Evolutionary conservation across 2,888 invertebrate genomes (phyloP).

Genomic region (Chesias legatella): DNA sequence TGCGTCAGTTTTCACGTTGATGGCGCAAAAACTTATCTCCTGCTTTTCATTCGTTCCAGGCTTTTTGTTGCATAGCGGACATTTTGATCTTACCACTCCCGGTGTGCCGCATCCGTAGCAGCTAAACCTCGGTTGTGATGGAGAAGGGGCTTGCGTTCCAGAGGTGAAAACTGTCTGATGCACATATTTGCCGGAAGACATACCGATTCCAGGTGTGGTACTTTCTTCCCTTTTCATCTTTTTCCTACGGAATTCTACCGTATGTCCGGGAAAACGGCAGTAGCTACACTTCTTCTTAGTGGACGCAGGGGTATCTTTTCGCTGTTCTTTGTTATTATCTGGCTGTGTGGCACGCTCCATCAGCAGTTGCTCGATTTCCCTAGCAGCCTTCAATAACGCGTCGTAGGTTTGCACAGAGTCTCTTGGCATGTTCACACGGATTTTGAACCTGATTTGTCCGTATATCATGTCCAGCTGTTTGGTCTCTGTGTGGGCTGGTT

Average conservation of each 20-base stretch:
- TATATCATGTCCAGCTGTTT: no score
- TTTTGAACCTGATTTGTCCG: no score
- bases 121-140: conserved; percentile 18
- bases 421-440: no score
- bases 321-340: no score
- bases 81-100: conserved; percentile 17
- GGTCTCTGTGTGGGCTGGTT: no score
- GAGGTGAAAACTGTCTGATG: neutral
- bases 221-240: conserved; percentile 2
- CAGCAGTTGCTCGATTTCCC: no score
- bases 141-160: conserved; percentile 20
- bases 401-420: no score
- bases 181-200: neutral
- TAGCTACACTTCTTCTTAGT: conserved; percentile 3
- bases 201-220: neutral
- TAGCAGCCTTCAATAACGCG: no score
- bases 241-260: neutral
- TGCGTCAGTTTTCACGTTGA: conserved; percentile 4
- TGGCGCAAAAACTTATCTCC: conserved; percentile 16
- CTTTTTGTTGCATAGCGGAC: conserved; percentile 9
- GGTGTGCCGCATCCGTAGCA: conserved; percentile 24
- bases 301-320: no score
- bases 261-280: conserved; percentile 3
- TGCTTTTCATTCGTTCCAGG: neutral
- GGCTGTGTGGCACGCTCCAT: no score